Evolutionary conservation across 2,797 vertebrate genomes (phyloP).

Genomic region (Danio tinwini): DNA sequence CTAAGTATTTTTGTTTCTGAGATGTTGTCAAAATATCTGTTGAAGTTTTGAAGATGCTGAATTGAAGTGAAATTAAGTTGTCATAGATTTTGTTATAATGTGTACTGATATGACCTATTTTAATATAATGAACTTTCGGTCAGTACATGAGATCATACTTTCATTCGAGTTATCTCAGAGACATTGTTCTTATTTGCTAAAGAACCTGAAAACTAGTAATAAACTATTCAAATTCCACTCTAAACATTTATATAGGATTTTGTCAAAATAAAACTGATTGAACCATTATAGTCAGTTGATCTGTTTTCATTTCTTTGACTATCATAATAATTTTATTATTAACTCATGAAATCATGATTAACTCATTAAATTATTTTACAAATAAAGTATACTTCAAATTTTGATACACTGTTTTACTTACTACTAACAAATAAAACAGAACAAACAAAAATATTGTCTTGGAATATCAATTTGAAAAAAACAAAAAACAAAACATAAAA

Average conservation of each 20-base stretch:
- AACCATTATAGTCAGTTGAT: not conserved
- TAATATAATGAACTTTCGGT: constrained; percentile 9
- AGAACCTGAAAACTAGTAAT: not conserved
- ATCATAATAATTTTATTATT: not conserved
- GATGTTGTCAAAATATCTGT: not conserved
- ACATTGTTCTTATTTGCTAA: not conserved
- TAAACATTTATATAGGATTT: not conserved
- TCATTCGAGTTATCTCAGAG: not conserved
- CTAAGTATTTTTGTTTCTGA: not conserved
- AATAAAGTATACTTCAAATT: not conserved
- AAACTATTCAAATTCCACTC: not conserved
- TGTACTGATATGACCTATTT: not conserved
- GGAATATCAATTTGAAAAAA: constrained; percentile 28
- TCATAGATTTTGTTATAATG: not conserved
- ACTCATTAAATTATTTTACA: not conserved
- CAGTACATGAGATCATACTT: not conserved
- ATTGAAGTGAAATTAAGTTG: not conserved
- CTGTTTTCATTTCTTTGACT: too few species aligned
- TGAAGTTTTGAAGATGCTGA: not conserved
- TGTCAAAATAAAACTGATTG: not conserved
- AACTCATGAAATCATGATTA: not conserved
- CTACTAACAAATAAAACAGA: not conserved
- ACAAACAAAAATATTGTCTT: constrained; percentile 14
- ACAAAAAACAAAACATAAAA: constrained; percentile 53
- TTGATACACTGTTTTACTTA: not conserved